Evolutionary conservation across 2,113 vertebrate species (phyloP).

Genomic region (Microtus richardsoni): DNA sequence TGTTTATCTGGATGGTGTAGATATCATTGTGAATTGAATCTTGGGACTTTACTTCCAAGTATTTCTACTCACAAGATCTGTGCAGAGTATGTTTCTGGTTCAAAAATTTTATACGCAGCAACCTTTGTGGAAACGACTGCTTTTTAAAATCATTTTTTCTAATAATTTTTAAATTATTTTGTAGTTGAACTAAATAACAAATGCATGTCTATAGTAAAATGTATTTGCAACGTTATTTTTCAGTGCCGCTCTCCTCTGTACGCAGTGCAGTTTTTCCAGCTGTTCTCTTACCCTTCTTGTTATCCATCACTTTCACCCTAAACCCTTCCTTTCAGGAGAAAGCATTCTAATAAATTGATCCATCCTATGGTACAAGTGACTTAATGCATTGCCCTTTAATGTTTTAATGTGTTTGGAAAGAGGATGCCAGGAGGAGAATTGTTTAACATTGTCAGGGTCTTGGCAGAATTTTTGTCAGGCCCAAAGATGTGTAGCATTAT

Average conservation of each 20-base stretch:
- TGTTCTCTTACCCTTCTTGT: not conserved
- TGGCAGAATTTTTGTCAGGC: conserved; percentile 45
- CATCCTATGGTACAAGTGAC: not conserved
- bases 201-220: not conserved
- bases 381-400: conserved; percentile 62
- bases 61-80: not conserved
- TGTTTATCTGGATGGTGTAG: not conserved
- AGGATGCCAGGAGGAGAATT: conserved; percentile 43
- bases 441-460: conserved; percentile 46
- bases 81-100: not conserved
- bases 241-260: not conserved
- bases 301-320: not conserved
- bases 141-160: not conserved
- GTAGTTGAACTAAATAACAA: not conserved
- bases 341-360: conserved; percentile 58
- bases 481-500: not conserved
- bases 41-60: not conserved
- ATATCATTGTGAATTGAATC: not conserved
- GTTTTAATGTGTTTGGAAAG: conserved; percentile 66
- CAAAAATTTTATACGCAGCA: not conserved
- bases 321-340: conserved; percentile 9
- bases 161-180: not conserved
- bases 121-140: not conserved
- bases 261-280: not conserved
- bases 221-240: not conserved